Conservation (phyloP, 1,140 invertebrate genomes). For the Drosophila truncata region DNA sequence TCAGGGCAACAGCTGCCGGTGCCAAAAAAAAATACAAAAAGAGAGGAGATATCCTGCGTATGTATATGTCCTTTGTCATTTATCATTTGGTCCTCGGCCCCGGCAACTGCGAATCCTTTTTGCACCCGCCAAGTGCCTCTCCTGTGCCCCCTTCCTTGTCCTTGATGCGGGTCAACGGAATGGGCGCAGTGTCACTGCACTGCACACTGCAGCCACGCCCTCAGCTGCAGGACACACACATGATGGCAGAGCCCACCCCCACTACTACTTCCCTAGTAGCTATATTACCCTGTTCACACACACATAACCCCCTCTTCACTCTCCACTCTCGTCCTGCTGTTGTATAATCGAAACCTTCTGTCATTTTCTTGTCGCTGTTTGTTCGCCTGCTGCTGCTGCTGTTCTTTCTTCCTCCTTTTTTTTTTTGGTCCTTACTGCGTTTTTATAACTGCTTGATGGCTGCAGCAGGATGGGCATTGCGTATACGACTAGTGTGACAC, state of each 20-base stretch:
- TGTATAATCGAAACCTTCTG: constrained; percentile 76
- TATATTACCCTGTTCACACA: constrained; percentile 44
- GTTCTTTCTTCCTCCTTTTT: constrained; percentile 17
- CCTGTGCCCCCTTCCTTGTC: constrained; percentile 1
- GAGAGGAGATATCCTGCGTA: constrained; percentile 18
- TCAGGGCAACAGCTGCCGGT: constrained; percentile 10
- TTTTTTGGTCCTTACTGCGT: constrained; percentile 21
- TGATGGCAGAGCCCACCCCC: no score
- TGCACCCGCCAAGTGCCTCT: constrained; percentile 6
- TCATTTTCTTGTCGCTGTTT: constrained; percentile 73
- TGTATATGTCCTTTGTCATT: constrained; percentile 53
- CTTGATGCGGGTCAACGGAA: constrained; percentile 69
- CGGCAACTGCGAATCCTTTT: constrained; percentile 43
- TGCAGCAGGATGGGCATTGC: constrained; percentile 22
- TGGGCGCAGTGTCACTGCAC: constrained; percentile 72
- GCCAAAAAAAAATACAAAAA: not conserved
- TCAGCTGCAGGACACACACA: constrained; percentile 27
- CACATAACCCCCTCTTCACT: not conserved
- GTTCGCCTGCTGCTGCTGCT: constrained; percentile 8
- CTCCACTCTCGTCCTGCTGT: not conserved
- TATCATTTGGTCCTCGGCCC: constrained; percentile 48
- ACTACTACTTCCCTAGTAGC: constrained; percentile 1
- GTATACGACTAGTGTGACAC: constrained; percentile 33
- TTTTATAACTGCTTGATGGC: constrained; percentile 31
- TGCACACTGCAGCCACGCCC: constrained; percentile 54